These are phyloP conservation scores for Phycodurus eques DNA, from an alignment of 2,113 vertebrate genomes.

Conservation along the genomic window DNA sequence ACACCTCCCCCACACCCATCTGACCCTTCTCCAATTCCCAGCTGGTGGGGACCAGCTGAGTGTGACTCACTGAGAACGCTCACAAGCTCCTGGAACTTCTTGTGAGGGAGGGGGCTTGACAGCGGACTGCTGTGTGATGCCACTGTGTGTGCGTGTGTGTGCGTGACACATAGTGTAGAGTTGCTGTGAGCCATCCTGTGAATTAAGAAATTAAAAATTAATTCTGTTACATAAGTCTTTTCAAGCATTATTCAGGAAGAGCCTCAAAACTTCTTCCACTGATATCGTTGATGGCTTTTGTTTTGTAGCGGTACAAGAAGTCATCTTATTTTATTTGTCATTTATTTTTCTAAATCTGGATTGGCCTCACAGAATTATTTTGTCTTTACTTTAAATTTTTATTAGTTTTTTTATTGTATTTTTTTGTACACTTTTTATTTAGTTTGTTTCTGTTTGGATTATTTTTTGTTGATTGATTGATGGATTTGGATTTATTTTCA, in stretches of 20 bases:
- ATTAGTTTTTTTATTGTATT: too few species aligned
- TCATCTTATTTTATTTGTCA: too few species aligned
- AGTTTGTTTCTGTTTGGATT: too few species aligned
- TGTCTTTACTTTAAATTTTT: too few species aligned
- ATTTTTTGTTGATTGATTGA: too few species aligned
- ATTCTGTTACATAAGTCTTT: neutral
- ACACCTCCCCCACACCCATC: neutral
- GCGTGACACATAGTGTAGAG: neutral
- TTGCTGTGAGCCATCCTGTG: too few species aligned
- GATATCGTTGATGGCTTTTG: slow-evolving; percentile 10
- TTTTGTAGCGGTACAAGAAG: slow-evolving; percentile 4
- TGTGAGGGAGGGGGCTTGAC: neutral
- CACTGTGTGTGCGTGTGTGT: neutral
- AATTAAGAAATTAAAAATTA: too few species aligned
- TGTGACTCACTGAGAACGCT: slow-evolving; percentile 53
- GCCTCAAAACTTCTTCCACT: neutral
- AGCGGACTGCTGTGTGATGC: neutral
- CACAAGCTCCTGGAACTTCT: slow-evolving; percentile 21
- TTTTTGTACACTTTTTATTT: too few species aligned
- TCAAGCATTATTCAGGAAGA: neutral
- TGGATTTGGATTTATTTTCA: too few species aligned
- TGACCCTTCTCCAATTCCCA: slow-evolving; percentile 10
- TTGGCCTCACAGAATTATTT: too few species aligned
- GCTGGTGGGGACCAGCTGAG: slow-evolving; percentile 52
- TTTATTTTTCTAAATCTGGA: too few species aligned